A percentile compares a stretch with the other conserved stretches of the same genome.
Evolutionary conservation across 2,888 invertebrate species (phyloP).

Genomic region (Lycaena phlaeas): DNA sequence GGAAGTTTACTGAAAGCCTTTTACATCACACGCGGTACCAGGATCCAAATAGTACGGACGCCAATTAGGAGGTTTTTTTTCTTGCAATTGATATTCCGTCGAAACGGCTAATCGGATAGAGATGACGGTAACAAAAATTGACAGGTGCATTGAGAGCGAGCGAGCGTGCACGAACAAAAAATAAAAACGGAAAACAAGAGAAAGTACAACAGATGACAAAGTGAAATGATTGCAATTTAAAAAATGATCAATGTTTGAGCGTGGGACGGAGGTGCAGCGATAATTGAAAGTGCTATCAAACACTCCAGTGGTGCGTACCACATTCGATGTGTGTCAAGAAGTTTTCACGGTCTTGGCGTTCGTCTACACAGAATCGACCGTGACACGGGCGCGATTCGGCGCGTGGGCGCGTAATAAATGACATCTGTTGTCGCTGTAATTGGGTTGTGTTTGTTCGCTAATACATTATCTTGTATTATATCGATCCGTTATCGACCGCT

Average conservation of each 20-base stretch:
- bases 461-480: neutral
- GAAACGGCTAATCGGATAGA: too few relatives aligned
- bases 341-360: conserved; percentile 57
- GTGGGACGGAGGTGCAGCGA: conserved; percentile 51
- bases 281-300: conserved; percentile 66
- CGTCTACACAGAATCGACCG: conserved; percentile 45
- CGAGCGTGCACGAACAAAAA: conserved; percentile 28
- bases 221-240: conserved; percentile 49
- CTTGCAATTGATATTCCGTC: too few relatives aligned
- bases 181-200: conserved; percentile 47
- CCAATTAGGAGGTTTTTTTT: conserved; percentile 48
- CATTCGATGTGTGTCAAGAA: conserved; percentile 59
- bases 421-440: conserved; percentile 25
- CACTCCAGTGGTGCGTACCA: conserved; percentile 35
- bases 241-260: conserved; percentile 43
- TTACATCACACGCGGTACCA: conserved; percentile 67
- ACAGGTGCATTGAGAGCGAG: conserved; percentile 48
- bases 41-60: conserved; percentile 51
- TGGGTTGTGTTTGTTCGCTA: conserved; percentile 2
- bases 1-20: conserved; percentile 70
- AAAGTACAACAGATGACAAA: conserved; percentile 51
- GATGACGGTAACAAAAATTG: too few relatives aligned
- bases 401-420: conserved; percentile 28
- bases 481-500: too few relatives aligned
- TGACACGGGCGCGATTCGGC: conserved; percentile 36